Evolutionary conservation across 2,888 invertebrate genomes (phyloP).

Genomic region (Polydesmus complanatus): DNA sequence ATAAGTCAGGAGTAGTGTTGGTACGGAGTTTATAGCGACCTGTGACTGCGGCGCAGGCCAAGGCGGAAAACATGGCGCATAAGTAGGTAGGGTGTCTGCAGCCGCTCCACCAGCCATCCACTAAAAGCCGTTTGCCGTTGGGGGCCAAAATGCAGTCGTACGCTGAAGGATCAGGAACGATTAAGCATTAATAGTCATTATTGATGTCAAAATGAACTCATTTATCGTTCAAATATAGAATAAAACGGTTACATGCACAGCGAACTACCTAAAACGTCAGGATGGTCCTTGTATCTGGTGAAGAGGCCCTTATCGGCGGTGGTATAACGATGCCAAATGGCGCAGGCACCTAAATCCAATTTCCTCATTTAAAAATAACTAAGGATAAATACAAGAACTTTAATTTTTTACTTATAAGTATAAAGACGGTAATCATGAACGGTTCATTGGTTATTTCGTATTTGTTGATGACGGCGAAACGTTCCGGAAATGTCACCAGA

Average conservation of each 20-base stretch:
- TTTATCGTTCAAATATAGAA: background rate
- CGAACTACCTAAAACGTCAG: background rate
- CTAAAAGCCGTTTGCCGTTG: conserved; percentile 55
- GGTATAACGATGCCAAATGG: background rate
- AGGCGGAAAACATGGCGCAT: conserved; percentile 63
- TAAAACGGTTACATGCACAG: background rate
- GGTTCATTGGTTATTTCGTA: background rate
- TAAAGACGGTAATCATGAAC: background rate
- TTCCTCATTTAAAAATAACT: too few relatives aligned
- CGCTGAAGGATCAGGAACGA: background rate
- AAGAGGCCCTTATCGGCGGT: background rate
- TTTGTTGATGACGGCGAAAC: background rate
- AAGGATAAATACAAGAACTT: background rate
- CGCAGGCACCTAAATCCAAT: too few relatives aligned
- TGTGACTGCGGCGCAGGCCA: conserved; percentile 42
- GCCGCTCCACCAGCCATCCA: conserved; percentile 64
- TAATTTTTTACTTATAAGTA: background rate
- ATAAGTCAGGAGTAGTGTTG: too few relatives aligned
- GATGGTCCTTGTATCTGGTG: background rate
- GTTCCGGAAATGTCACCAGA: background rate
- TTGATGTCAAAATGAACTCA: too few relatives aligned
- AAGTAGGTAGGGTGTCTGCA: conserved; percentile 79
- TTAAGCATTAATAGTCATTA: too few relatives aligned
- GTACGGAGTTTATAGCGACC: too few relatives aligned
- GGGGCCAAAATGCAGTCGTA: conserved; percentile 43